phyloP scores from a whole-genome alignment of 2,888 invertebrate genomes.

The Elegia similella region DNA sequence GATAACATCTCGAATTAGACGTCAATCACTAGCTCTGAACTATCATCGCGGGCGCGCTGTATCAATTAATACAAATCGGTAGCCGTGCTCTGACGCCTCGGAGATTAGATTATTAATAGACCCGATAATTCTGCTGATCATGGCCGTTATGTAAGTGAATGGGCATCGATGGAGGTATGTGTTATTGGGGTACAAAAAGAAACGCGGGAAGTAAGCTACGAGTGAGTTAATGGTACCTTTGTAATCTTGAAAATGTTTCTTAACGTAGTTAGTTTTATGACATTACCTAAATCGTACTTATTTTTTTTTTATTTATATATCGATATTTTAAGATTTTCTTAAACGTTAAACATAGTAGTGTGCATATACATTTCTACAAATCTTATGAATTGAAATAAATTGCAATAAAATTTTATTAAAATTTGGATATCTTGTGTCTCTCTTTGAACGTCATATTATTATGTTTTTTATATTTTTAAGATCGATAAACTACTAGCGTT shows the following conservation, averaged over 20 bases:
- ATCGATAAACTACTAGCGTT: no score
- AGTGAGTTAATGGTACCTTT: not conserved
- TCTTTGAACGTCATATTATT: no score
- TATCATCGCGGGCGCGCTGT: slow-evolving; percentile 65
- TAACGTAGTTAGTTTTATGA: no score
- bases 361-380: no score
- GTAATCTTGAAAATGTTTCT: not conserved
- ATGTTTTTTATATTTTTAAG: no score
- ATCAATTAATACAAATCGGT: slow-evolving; percentile 79
- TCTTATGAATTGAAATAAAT: no score
- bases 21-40: slow-evolving; percentile 70
- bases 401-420: no score
- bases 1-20: slow-evolving; percentile 77
- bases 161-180: slow-evolving; percentile 6
- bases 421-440: no score
- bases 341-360: no score
- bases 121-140: slow-evolving; percentile 64
- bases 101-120: slow-evolving; percentile 72
- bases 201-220: not conserved
- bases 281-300: no score
- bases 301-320: no score
- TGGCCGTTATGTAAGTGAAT: slow-evolving; percentile 27
- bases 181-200: not conserved
- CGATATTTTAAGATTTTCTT: no score
- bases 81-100: slow-evolving; percentile 59